Percentiles rank a stretch among this genome's conserved stretches.
These are phyloP conservation scores for Heliopora coerulea DNA, from an alignment of 92 coral and sea anemone genomes.

Conservation along the genomic window DNA sequence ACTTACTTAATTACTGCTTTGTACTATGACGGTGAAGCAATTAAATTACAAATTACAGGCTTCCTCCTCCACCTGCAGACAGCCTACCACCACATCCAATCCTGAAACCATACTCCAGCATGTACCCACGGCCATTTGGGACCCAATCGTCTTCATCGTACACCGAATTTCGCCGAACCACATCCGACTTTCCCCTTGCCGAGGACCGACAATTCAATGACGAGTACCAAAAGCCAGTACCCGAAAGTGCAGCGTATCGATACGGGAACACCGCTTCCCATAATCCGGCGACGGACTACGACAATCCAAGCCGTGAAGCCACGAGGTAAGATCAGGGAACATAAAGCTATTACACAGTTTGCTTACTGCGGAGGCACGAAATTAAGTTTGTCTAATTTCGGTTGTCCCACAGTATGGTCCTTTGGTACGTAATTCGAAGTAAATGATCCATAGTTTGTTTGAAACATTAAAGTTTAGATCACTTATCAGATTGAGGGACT, in stretches of 20 bases:
- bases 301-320: slow-evolving; percentile 25
- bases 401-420: too few relatives aligned
- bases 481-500: too few relatives aligned
- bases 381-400: too few relatives aligned
- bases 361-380: too few relatives aligned
- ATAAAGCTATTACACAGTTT: too few relatives aligned
- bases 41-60: too few relatives aligned
- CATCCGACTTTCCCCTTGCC: not conserved
- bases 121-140: slow-evolving; percentile 38
- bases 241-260: slow-evolving; percentile 22
- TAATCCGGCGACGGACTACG: slow-evolving; percentile 36
- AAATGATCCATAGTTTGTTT: too few relatives aligned
- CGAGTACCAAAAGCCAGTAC: slow-evolving; percentile 28
- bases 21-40: too few relatives aligned
- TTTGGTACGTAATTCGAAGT: too few relatives aligned
- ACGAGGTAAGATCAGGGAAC: slow-evolving; percentile 30
- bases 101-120: slow-evolving; percentile 22
- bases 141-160: slow-evolving; percentile 29
- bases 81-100: slow-evolving; percentile 11
- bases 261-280: slow-evolving; percentile 37
- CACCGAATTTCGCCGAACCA: slow-evolving; percentile 26
- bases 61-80: slow-evolving; percentile 33
- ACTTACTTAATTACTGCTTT: too few relatives aligned
- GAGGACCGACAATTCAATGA: slow-evolving; percentile 37
- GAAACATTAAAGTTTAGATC: too few relatives aligned